Percentiles rank a stretch among this genome's conserved stretches.
These are phyloP conservation scores for Elephas maximus DNA, from an alignment of 2,113 vertebrate genomes.

Conservation along the genomic window DNA sequence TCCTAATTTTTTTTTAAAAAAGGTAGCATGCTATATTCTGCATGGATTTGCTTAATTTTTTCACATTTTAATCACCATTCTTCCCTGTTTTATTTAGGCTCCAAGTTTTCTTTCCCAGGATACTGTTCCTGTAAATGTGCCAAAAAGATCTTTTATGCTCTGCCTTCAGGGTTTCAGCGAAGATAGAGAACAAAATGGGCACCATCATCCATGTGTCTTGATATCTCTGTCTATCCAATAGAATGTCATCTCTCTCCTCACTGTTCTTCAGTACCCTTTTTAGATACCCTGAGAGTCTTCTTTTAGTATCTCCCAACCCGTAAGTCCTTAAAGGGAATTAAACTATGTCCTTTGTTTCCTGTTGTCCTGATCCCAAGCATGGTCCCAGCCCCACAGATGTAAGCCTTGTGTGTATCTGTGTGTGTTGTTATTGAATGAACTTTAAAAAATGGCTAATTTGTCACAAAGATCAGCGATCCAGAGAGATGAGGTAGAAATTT, in stretches of 20 bases:
- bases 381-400: neutral
- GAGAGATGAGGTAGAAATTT: neutral
- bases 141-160: neutral
- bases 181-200: neutral
- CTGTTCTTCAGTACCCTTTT: neutral
- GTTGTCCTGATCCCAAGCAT: neutral
- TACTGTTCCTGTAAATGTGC: neutral
- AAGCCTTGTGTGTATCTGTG: neutral
- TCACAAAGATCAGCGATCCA: neutral
- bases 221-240: neutral
- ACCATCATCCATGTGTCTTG: neutral
- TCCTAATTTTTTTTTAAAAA: neutral
- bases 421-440: neutral
- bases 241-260: neutral
- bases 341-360: neutral
- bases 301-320: neutral
- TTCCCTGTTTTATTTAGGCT: neutral
- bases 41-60: neutral
- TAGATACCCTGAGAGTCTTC: neutral
- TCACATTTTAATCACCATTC: neutral
- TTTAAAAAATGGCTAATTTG: neutral
- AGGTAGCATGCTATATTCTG: neutral
- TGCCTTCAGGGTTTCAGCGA: neutral
- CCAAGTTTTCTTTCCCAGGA: neutral
- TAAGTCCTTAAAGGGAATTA: neutral